Percentiles rank a stretch among this genome's conserved stretches.
Conservation (phyloP, 1,140 invertebrate genomes). For the Drosophila ananassae region DNA sequence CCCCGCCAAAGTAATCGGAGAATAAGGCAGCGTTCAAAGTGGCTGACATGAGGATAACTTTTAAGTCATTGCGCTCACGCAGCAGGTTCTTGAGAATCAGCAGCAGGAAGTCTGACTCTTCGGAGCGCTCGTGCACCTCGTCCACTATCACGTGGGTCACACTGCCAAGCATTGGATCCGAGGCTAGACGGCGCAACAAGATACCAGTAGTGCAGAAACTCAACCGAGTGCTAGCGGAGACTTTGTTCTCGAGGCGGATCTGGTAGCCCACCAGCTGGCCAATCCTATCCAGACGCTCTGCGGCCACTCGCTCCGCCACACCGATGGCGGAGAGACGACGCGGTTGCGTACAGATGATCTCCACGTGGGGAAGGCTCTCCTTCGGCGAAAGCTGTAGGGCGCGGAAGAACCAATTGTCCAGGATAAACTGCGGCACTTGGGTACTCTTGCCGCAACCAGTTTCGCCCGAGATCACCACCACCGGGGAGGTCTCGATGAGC, state of each 20-base stretch:
- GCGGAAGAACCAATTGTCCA: constrained; percentile 89
- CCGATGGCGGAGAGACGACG: constrained; percentile 95
- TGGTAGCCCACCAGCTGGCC: constrained; percentile 95
- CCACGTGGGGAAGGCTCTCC: constrained; percentile 64
- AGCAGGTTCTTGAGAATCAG: constrained; percentile 91
- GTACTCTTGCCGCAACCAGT: constrained; percentile 96
- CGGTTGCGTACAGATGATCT: constrained; percentile 96
- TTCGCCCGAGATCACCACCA: constrained; percentile 92
- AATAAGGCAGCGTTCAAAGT: constrained; percentile 92
- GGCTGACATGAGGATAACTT: constrained; percentile 94
- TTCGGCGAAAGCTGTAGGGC: constrained; percentile 39
- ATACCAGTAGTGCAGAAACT: constrained; percentile 97
- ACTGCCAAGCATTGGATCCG: constrained; percentile 88
- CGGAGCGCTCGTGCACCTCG: constrained; percentile 95
- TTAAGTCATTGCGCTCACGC: constrained; percentile 88
- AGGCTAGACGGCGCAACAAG: constrained; percentile 91
- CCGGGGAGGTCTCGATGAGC: constrained; percentile 87
- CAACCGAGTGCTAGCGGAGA: constrained; percentile 90
- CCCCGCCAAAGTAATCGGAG: constrained; percentile 90
- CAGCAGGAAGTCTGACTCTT: constrained; percentile 94
- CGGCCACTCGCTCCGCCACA: constrained; percentile 94
- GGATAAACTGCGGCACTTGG: constrained; percentile 95
- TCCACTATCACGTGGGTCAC: constrained; percentile 93
- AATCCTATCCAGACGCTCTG: constrained; percentile 92
- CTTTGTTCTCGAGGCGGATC: constrained; percentile 91